Conservation (phyloP, 2,797 vertebrate genomes). For the Bradypodion pumilum region DNA sequence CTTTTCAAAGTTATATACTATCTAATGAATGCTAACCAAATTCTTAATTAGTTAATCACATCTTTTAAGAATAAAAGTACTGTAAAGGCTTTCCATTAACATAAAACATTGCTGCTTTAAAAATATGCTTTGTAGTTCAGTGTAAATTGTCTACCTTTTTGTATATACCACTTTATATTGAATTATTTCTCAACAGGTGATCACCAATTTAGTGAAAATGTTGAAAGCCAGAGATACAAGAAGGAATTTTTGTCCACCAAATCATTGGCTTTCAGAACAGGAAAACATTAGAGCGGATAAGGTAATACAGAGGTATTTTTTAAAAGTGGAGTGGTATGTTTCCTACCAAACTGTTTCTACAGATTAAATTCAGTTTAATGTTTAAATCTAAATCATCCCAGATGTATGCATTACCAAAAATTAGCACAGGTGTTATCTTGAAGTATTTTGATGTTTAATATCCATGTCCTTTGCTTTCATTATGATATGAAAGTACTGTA, state of each 20-base stretch:
- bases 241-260: slow-evolving; percentile 91
- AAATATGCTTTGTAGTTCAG: neutral
- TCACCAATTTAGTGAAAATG: slow-evolving; percentile 99
- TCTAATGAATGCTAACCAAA: neutral
- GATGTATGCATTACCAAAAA: neutral
- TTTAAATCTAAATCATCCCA: neutral
- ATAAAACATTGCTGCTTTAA: neutral
- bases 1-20: accelerated
- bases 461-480: neutral
- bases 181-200: slow-evolving; percentile 80
- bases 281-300: slow-evolving; percentile 98
- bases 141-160: neutral
- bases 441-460: neutral
- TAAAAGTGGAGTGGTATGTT: neutral
- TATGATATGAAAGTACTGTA: too few relatives aligned
- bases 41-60: neutral
- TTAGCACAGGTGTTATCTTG: neutral
- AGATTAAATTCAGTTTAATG: neutral
- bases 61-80: neutral
- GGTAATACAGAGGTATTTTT: slow-evolving; percentile 71
- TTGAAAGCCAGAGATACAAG: slow-evolving; percentile 95
- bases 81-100: neutral
- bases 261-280: slow-evolving; percentile 95
- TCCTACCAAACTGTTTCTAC: neutral
- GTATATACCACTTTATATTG: neutral